Conservation (phyloP, 37 sponge, comb jelly and placozoan species). For the Aplysina aerophoba region DNA sequence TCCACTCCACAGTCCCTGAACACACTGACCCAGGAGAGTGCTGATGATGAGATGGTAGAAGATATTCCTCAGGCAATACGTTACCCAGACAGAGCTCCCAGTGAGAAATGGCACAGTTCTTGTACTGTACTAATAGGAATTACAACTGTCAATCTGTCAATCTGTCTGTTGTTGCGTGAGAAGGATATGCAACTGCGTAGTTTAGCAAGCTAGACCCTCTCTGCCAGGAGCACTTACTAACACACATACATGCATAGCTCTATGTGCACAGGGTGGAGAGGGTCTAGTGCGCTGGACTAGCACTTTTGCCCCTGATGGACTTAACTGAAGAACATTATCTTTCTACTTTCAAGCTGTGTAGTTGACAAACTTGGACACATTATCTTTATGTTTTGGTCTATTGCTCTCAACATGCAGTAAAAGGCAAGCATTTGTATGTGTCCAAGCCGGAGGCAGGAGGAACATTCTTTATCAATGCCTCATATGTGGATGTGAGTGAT, state of each 20-base stretch:
- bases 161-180: no score
- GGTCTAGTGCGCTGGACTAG: no score
- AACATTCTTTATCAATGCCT: conserved; percentile 43
- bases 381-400: no score
- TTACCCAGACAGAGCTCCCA: conserved; percentile 34
- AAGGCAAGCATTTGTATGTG: conserved; percentile 15
- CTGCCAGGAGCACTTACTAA: no score
- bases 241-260: no score
- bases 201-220: no score
- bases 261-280: no score
- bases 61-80: conserved; percentile 16
- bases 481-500: conserved; percentile 45
- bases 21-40: background rate
- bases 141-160: no score
- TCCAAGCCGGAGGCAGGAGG: background rate
- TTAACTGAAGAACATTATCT: background rate
- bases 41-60: conserved; percentile 10
- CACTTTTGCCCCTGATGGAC: no score
- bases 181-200: no score
- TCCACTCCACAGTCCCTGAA: background rate
- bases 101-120: no score
- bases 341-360: background rate
- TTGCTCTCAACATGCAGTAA: background rate
- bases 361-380: conserved; percentile 3
- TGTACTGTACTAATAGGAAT: no score